phyloP scores from a whole-genome alignment of 1,140 invertebrate genomes.

The Cryptotermes secundus region DNA sequence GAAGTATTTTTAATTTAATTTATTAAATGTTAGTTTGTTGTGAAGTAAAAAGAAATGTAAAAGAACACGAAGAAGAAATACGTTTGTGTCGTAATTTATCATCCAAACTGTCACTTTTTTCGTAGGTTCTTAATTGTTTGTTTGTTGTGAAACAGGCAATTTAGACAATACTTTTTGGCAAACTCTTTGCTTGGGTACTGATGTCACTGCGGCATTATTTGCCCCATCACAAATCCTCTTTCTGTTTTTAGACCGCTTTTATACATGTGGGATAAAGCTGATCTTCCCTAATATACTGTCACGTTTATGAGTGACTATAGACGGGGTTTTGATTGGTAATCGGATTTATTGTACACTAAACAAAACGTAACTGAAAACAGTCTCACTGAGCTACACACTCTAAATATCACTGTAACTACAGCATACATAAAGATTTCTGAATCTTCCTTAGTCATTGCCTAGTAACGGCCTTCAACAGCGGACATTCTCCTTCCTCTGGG shows the following conservation, averaged over 20 bases:
- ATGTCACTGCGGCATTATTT: not conserved
- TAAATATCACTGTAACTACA: no score
- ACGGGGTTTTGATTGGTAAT: no score
- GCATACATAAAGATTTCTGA: no score
- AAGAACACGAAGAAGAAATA: not conserved
- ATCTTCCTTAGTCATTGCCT: no score
- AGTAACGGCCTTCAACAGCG: no score
- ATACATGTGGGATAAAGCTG: not conserved
- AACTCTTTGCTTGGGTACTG: not conserved
- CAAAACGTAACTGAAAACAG: no score
- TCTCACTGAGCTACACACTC: no score
- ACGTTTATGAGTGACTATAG: no score
- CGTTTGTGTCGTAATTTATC: not conserved
- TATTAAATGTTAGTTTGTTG: not conserved
- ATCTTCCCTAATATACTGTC: no score
- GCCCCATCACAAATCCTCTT: not conserved
- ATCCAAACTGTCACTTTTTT: not conserved
- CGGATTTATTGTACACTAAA: no score
- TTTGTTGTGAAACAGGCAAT: not conserved
- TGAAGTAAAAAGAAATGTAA: no score
- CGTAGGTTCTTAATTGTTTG: not conserved
- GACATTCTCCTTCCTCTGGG: no score
- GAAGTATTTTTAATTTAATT: not conserved
- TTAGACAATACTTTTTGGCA: not conserved
- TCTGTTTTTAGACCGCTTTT: not conserved